Conservation (phyloP, 2,888 invertebrate species). For the Phortica okadai region DNA sequence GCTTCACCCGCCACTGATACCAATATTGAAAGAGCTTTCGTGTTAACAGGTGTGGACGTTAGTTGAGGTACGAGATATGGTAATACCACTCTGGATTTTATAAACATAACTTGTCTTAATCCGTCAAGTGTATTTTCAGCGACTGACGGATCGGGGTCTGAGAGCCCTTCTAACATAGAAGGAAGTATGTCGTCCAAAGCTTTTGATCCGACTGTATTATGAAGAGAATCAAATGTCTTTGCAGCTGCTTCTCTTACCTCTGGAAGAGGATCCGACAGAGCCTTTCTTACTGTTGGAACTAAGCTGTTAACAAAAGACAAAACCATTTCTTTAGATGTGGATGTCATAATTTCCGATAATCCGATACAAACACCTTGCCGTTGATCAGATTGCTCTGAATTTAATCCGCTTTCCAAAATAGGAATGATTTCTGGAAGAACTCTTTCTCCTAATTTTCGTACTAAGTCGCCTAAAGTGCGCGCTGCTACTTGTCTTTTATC, state of each 20-base stretch:
- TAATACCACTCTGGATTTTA: slow-evolving; percentile 95
- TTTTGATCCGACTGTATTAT: slow-evolving; percentile 93
- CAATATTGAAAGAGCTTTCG: slow-evolving; percentile 94
- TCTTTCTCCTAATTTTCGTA: slow-evolving; percentile 97
- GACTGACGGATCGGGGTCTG: slow-evolving; percentile 85
- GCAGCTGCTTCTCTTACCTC: slow-evolving; percentile 97
- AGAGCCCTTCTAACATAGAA: slow-evolving; percentile 86
- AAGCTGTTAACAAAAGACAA: slow-evolving; percentile 91
- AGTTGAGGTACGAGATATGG: slow-evolving; percentile 97
- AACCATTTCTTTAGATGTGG: slow-evolving; percentile 96
- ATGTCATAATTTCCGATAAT: slow-evolving; percentile 97
- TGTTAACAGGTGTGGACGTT: slow-evolving; percentile 92
- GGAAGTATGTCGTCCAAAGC: slow-evolving; percentile 98
- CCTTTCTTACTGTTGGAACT: slow-evolving; percentile 95
- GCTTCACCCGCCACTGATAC: slow-evolving; percentile 97
- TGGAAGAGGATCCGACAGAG: slow-evolving; percentile 93
- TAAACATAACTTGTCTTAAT: slow-evolving; percentile 96
- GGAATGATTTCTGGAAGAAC: slow-evolving; percentile 99
- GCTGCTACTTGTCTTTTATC: slow-evolving; percentile 98
- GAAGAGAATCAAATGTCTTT: slow-evolving; percentile 96
- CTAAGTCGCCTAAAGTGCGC: slow-evolving; percentile 96
- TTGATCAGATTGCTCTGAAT: slow-evolving; percentile 94
- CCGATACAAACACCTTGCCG: slow-evolving; percentile 99
- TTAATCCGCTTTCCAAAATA: slow-evolving; percentile 94
- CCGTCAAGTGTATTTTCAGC: slow-evolving; percentile 97